These are phyloP conservation scores for Nerophis lumbriciformis DNA, from an alignment of 2,113 vertebrate species.

Conservation along the genomic window DNA sequence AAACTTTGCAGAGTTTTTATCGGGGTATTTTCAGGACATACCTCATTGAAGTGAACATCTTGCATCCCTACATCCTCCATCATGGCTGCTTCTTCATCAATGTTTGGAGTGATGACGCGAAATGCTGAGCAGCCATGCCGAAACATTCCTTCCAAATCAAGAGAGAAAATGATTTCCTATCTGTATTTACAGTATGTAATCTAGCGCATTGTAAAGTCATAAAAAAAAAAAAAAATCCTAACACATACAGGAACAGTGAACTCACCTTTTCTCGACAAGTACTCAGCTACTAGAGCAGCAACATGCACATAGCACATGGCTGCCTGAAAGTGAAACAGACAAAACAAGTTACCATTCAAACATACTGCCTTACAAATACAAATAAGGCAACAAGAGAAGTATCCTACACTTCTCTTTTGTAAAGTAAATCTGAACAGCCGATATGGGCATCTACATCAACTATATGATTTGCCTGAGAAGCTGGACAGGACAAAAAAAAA, in stretches of 20 bases:
- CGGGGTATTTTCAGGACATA: slow-evolving; percentile 28
- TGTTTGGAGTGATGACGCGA: slow-evolving; percentile 93
- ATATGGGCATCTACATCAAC: no score
- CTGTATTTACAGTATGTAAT: background rate
- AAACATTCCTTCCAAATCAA: slow-evolving; percentile 80
- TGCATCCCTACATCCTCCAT: slow-evolving; percentile 99
- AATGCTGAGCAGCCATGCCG: slow-evolving; percentile 89
- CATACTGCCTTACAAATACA: background rate
- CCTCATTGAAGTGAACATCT: slow-evolving; percentile 98
- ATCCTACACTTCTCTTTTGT: no score
- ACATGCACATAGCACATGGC: slow-evolving; percentile 98
- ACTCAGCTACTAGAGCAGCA: slow-evolving; percentile 92
- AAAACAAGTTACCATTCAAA: background rate
- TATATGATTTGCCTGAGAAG: no score
- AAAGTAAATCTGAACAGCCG: no score
- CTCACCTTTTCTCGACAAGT: slow-evolving; percentile 93
- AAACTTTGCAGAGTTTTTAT: no score
- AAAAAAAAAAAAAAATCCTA: slow-evolving; percentile 8
- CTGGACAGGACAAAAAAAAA: no score
- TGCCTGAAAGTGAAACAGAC: slow-evolving; percentile 70
- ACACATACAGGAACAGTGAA: background rate
- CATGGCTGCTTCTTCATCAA: slow-evolving; percentile 97
- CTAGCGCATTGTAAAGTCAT: background rate
- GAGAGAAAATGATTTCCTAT: background rate
- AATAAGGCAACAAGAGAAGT: no score